Evolutionary conservation across 2,888 invertebrate genomes (phyloP), one percentile per base, ranked within the genome.

Genomic region (Steromphala cineraria): DNA sequence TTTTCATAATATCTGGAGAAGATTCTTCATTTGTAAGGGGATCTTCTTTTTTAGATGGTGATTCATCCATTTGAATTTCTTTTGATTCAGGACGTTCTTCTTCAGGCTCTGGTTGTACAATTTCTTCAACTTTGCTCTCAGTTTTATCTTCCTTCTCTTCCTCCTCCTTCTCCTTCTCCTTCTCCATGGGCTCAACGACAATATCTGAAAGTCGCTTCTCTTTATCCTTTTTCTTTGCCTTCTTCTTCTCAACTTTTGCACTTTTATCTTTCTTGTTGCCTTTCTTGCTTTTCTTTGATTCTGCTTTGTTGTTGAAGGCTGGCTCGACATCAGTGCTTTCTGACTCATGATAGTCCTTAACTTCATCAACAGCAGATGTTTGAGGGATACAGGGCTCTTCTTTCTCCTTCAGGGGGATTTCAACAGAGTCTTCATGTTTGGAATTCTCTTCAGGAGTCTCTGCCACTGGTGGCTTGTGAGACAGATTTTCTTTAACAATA

Each of bases 201-300:
- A 19, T 36, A 19, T 71, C 71, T 36, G 71, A 40, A 21, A 53
- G 53, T 17, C 67, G 67, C 21, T 77, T 77, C 40, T 78, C 79
- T 79, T 79, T 81, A 15, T 67, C 71, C 2, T 83, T 81, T 24
- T 80, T 81, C 62, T 83, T 80, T 15, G 81, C 79, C 24, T 67
- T 79, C 62, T 79, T 71, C 19, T 71, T 71, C 19, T 71, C 71
- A 36, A 36, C 36, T 36, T 71, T 71, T 2, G 71, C 31, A 15
- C 31, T 36, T 40, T 71, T 77, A 13, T 67, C 78, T 19, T 79
- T 79, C 17, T 71, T 75, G n/a, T 82, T 83, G 10, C 81, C 81
- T 10, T 83, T 84, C 28, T 81, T 82, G 28, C 67, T 67, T 56
- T 82, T 83, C 55, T 79, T 80, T 2, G 78, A 53, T 15, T 85